Conservation (phyloP, 2,888 invertebrate species). For the Aradus depressus region DNA sequence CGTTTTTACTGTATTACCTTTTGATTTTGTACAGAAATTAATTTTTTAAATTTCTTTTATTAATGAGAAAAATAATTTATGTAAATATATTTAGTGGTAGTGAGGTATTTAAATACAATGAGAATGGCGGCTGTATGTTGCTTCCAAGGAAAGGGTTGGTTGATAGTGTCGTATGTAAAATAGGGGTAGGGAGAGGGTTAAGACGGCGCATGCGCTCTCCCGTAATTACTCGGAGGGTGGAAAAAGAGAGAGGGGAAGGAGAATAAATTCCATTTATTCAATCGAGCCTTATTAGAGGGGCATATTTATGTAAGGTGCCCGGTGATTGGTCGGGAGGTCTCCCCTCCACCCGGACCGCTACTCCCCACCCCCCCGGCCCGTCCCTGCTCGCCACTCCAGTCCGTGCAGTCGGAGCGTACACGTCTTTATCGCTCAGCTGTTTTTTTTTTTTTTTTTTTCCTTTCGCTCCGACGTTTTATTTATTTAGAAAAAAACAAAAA, state of each 20-base stretch:
- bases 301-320: constrained; percentile 30
- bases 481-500: background rate
- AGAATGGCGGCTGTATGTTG: no score
- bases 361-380: constrained; percentile 33
- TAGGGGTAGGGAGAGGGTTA: background rate
- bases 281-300: constrained; percentile 31
- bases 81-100: no score
- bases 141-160: no score
- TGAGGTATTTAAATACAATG: no score
- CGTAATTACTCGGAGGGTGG: constrained; percentile 31
- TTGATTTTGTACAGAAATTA: no score
- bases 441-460: background rate
- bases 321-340: constrained; percentile 32
- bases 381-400: constrained; percentile 38
- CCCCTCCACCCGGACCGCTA: constrained; percentile 34
- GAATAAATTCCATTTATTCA: constrained; percentile 32
- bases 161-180: no score
- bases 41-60: no score
- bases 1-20: no score
- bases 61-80: no score
- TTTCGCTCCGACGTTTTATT: background rate
- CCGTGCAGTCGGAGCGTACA: constrained; percentile 4
- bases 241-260: constrained; percentile 22
- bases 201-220: background rate
- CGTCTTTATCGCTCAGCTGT: background rate